Evolutionary conservation across 2,888 invertebrate species (phyloP), one percentile per base, ranked within the genome.

Genomic region (Cosmia trapezina): DNA sequence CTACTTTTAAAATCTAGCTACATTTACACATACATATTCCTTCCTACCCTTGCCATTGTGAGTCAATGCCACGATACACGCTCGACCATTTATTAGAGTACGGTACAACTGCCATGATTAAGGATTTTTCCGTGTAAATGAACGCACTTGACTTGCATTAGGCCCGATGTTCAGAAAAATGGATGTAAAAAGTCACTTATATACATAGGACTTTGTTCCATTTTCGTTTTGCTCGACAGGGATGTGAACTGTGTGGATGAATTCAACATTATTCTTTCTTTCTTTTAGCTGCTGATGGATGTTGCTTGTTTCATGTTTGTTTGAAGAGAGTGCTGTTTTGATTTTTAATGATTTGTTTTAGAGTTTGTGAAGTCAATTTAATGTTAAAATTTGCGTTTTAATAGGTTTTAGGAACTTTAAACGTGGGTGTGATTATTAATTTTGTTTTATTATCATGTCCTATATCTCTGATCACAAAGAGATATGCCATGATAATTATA

Each of bases 1-100:
- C n/a, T n/a, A n/a, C n/a, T n/a, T n/a, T n/a, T n/a, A n/a, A 19
- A 28, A 47, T 19, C 12, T 28, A 28, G 47, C 28, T n/a, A 33
- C 6, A 71, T 49, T 45, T 11, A 37, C 7, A 28, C 54, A 49
- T 8, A 56, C n/a, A n/a, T 17, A 33, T 49, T 41, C 17, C 3
- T 0, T 1, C 6, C 57, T 54, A 61, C 66, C 54, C 81, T 73
- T 71, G 73, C 49, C 28, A 62, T 59, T 45, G 64, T 67, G 43
- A 49, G 67, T 64, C 83, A 70, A 62, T 61, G 63, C 49, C 19
- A 83, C 85, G 88, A 88, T 89, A 89, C 83, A 86, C 78, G 79
- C 83, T 86, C 83, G 76, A 81, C 87, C 89, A 91, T 91, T 91
- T 91, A 86, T 87, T 87, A 86, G 78, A 88, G 87, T 87, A 86